Evolutionary conservation across 2,113 vertebrate species (phyloP), one percentile per base, ranked within the genome.

Genomic region (Corythornis madagascariensis): DNA sequence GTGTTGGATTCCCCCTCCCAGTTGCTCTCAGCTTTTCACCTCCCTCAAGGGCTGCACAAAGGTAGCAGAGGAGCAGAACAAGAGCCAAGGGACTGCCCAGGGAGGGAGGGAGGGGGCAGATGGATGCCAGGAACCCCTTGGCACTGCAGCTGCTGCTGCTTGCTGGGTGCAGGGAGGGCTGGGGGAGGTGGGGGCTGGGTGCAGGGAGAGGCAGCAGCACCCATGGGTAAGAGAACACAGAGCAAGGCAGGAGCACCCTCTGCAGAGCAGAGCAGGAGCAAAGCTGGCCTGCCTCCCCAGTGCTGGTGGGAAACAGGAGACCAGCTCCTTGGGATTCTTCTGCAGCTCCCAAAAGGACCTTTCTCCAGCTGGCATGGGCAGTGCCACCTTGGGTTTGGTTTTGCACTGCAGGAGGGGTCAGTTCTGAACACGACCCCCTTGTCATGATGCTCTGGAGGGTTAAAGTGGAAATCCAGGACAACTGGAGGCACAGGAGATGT

Each of bases 341-440:
- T 7, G 6, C 0, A 25, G 57, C 28, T 3, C 11, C 8, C 20
- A 21, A 14, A 35, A 9, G 35, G 48, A 31, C 5, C 3, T 45
- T 57, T 48, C 25, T 35, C 52, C 57, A n/a, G 60, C 9, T 63
- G 43, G 31, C n/a, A 10, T 2, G 19, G 35, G 48, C 10, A 24
- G 38, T 0, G 22, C 13, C 16, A n/a, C 10, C 25, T 3, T 4
- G 6, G 50, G 1, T 10, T 31, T 12, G 14, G 26, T 17, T 40
- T 35, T 52, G 17, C 16, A 8, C 12, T 52, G 2, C 11, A 67
- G 40, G 19, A 64, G 24, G 31, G 19, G 45, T 1, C 35, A 50
- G 6, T 63, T 63, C 53, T 74, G 21, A 42, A 21, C 45, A 31
- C 6, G 0, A 28, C 20, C 1, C 15, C 3, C 24, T n/a, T 67